Evolutionary conservation across 2,113 vertebrate species (phyloP), one percentile per base, ranked within the genome.

Genomic region (Potamarius usumacintae): DNA sequence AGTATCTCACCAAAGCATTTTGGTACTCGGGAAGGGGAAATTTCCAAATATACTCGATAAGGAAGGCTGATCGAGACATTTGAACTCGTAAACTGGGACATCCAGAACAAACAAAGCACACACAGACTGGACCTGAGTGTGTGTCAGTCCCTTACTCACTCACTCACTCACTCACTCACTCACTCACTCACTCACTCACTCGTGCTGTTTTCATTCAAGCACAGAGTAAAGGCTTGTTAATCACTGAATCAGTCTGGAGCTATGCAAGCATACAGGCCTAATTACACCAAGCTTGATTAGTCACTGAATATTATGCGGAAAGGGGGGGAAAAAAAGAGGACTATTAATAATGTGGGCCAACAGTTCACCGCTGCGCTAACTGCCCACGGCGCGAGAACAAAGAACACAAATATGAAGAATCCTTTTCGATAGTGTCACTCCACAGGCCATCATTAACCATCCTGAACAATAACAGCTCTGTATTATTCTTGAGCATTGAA

Each of bases 221-320:
- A 63, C 91, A 83, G 72, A 85, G 88, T 90, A 90, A 93, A 60
- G 91, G 91, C 92, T 90, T 91, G 85, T 95, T 94, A 92, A 95
- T 95, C 93, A 95, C 91, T 34, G 87, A 94, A 94, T 94, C 93
- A 92, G 89, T 93, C 94, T 92, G 42, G 84, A 58, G 50, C 90
- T 90, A 89, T 87, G 63, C 90, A 82, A 90, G 93, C 91, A 90
- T 89, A 88, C 95, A 89, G 90, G 89, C 88, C 90, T 93, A 92
- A 93, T 96, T 95, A 93, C 90, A 72, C 63, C 82, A 86, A 92
- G 86, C 86, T 84, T 95, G 93, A 92, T 88, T 94, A 93, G 92
- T 91, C 90, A 87, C 91, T 89, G 90, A 93, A 86, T 89, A 91
- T 87, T 82, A 25, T 25, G 69, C 74, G 52, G 82, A 87, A 82